These are phyloP conservation scores for Poecilia gillii DNA, from an alignment of 2,797 vertebrate genomes.

Conservation along the genomic window DNA sequence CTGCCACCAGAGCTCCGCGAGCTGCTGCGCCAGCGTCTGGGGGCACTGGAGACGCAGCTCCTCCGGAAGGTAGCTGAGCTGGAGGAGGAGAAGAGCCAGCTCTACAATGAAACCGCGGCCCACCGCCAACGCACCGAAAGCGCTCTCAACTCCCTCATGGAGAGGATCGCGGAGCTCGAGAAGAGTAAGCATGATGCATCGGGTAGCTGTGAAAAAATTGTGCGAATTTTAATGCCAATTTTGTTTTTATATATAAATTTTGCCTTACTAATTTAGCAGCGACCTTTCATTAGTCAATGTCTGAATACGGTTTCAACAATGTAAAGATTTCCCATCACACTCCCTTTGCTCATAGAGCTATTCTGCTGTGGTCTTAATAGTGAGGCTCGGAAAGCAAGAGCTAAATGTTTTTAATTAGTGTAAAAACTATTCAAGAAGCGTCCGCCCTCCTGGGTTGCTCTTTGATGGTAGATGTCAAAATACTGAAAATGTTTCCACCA, in stretches of 20 bases:
- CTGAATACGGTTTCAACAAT: conserved; percentile 52
- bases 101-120: conserved; percentile 94
- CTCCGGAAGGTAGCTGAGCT: conserved; percentile 93
- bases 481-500: conserved; percentile 31
- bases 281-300: conserved; percentile 58
- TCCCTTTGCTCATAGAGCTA: conserved; percentile 27
- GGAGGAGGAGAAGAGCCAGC: conserved; percentile 93
- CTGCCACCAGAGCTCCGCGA: conserved; percentile 90
- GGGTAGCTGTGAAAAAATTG: conserved; percentile 28
- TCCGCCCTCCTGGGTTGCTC: conserved; percentile 46
- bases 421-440: conserved; percentile 48
- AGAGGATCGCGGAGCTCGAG: conserved; percentile 93
- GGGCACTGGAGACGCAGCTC: conserved; percentile 92
- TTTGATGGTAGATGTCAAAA: conserved; percentile 58
- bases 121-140: conserved; percentile 94
- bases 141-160: conserved; percentile 89
- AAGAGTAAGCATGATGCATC: conserved; percentile 82
- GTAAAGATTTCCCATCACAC: conserved; percentile 35
- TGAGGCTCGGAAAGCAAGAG: conserved; percentile 42
- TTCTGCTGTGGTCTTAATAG: conserved; percentile 45
- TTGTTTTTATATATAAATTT: conserved; percentile 2
- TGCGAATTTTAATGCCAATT: conserved; percentile 25
- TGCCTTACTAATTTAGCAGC: conserved; percentile 44
- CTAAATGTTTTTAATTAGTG: conserved; percentile 56
- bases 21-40: conserved; percentile 89